A percentile compares a stretch with the other conserved stretches of the same genome.
These are phyloP conservation scores for Euschistus heros DNA, from an alignment of 1,140 invertebrate genomes.

Conservation along the genomic window DNA sequence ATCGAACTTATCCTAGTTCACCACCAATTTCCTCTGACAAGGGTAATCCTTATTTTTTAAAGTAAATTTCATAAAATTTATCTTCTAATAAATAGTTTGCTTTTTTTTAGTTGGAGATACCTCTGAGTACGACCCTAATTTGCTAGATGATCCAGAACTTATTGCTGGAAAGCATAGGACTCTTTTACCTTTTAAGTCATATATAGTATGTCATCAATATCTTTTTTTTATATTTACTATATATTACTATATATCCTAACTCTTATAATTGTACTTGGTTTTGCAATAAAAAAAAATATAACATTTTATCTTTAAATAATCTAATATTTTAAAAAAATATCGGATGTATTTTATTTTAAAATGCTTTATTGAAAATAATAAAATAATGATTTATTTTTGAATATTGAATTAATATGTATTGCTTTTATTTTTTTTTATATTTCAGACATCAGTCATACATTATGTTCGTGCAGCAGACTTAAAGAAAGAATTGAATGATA, in stretches of 20 bases:
- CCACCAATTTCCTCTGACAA: conserved; percentile 17
- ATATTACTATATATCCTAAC: neutral
- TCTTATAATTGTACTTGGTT: neutral
- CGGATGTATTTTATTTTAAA: no score
- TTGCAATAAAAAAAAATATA: no score
- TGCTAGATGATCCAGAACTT: conserved; percentile 88
- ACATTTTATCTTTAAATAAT: no score
- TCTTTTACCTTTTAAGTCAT: conserved; percentile 86
- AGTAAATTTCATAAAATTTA: no score
- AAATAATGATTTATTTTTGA: no score
- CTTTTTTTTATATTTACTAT: neutral
- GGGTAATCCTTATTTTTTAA: neutral
- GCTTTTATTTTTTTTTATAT: conserved; percentile 26
- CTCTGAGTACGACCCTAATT: conserved; percentile 45
- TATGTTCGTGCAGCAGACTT: conserved; percentile 93
- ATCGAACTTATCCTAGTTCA: conserved; percentile 18
- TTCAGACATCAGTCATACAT: conserved; percentile 84
- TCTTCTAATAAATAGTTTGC: neutral
- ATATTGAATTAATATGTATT: neutral
- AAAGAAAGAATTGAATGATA: conserved; percentile 95
- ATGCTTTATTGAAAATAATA: no score
- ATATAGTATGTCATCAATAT: conserved; percentile 50
- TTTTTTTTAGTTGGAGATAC: conserved; percentile 9
- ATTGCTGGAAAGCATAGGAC: conserved; percentile 92
- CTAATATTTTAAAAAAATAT: no score